Percentiles rank a stretch among this genome's conserved stretches.
phyloP scores from a whole-genome alignment of 2,113 vertebrate species.

The Caretta caretta region DNA sequence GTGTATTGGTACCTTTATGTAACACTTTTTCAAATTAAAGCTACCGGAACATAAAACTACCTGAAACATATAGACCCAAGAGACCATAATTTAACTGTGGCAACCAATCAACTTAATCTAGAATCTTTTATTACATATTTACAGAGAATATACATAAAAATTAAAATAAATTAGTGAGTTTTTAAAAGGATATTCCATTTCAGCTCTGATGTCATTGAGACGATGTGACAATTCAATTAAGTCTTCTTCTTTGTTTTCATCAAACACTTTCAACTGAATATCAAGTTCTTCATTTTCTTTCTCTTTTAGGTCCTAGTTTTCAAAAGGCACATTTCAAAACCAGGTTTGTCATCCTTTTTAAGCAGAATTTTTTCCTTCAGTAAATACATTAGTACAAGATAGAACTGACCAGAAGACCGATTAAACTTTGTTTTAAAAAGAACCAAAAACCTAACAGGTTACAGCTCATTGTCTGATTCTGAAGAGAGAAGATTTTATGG shows the following conservation, averaged over 20 bases:
- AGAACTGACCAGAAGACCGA: not conserved
- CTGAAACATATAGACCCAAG: not conserved
- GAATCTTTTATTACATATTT: not conserved
- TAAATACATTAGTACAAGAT: slow-evolving; percentile 18
- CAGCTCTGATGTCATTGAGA: slow-evolving; percentile 93
- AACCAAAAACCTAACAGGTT: not conserved
- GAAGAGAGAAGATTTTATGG: slow-evolving; percentile 8
- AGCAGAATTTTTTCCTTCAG: not conserved
- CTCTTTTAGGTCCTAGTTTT: slow-evolving; percentile 90
- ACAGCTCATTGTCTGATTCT: not conserved
- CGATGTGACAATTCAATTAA: slow-evolving; percentile 95
- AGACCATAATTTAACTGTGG: not conserved
- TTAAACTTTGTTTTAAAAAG: not conserved
- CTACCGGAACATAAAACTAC: not conserved
- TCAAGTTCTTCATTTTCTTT: slow-evolving; percentile 97
- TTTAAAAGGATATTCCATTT: slow-evolving; percentile 99
- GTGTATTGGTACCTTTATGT: not conserved
- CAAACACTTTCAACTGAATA: slow-evolving; percentile 98
- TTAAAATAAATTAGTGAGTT: not conserved
- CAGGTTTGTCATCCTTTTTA: not conserved
- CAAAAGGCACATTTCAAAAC: slow-evolving; percentile 48
- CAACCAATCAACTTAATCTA: not conserved
- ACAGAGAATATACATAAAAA: not conserved
- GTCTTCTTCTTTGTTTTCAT: slow-evolving; percentile 99
- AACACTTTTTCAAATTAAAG: not conserved